Conservation (phyloP, 1,140 invertebrate genomes). For the Drosophila grimshawi region DNA sequence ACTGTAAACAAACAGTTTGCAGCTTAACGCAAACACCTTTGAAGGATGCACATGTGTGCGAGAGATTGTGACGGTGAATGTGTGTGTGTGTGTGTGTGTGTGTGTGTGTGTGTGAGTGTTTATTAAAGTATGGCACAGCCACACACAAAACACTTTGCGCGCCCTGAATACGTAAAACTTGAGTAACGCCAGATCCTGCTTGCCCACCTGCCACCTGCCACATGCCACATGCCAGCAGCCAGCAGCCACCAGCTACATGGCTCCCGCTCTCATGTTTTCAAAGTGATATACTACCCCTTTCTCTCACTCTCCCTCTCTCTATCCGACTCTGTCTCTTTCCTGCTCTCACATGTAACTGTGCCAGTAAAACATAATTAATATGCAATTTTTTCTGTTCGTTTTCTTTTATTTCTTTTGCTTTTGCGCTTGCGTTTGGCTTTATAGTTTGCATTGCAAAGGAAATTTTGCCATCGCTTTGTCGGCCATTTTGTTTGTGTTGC, state of each 20-base stretch:
- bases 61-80: constrained; percentile 18
- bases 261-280: background rate
- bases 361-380: constrained; percentile 82
- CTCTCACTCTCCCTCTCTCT: background rate
- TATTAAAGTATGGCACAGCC: constrained; percentile 67
- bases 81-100: constrained; percentile 9
- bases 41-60: constrained; percentile 56
- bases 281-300: constrained; percentile 2
- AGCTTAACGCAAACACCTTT: constrained; percentile 81
- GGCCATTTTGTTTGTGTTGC: constrained; percentile 61
- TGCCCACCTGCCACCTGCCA: constrained; percentile 16
- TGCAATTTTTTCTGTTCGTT: constrained; percentile 58
- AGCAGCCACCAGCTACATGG: constrained; percentile 15
- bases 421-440: constrained; percentile 46
- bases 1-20: constrained; percentile 77
- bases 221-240: constrained; percentile 10
- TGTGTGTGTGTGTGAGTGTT: constrained; percentile 51
- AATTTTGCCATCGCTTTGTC: constrained; percentile 55
- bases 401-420: constrained; percentile 61
- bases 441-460: constrained; percentile 56
- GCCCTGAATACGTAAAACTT: constrained; percentile 67
- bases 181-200: constrained; percentile 41
- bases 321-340: constrained; percentile 2
- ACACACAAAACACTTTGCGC: constrained; percentile 67
- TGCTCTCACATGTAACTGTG: constrained; percentile 67